Percentiles rank a stretch among this genome's conserved stretches.
Evolutionary conservation across 2,888 invertebrate species (phyloP).

Genomic region (Drosophila rellima): DNA sequence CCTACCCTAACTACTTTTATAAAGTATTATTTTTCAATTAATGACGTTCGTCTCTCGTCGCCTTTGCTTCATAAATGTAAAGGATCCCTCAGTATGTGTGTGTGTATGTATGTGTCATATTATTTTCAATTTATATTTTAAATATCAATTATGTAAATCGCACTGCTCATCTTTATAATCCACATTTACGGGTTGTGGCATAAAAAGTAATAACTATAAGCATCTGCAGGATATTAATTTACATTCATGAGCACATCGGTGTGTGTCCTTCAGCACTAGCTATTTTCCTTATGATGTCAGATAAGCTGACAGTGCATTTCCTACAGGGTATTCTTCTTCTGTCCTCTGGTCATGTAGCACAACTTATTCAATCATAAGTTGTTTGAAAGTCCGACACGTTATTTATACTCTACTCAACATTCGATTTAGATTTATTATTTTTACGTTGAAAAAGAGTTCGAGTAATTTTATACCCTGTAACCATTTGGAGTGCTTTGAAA

Average conservation of each 20-base stretch:
- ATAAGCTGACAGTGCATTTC: background rate
- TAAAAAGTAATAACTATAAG: conserved; percentile 41
- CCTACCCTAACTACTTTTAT: conserved; percentile 6
- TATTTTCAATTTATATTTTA: conserved; percentile 68
- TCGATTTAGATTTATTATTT: conserved; percentile 22
- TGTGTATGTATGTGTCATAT: conserved; percentile 9
- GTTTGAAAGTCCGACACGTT: background rate
- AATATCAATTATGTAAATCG: conserved; percentile 77
- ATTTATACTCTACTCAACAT: conserved; percentile 17
- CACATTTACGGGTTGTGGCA: conserved; percentile 21
- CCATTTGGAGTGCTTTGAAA: background rate
- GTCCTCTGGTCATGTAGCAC: background rate
- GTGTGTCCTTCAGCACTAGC: conserved; percentile 13
- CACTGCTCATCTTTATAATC: conserved; percentile 66
- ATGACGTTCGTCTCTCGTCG: conserved; percentile 31
- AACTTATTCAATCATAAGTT: conserved; percentile 21
- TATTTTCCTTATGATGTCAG: conserved; percentile 17
- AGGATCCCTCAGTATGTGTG: conserved; percentile 1
- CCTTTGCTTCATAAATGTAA: background rate
- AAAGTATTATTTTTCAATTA: conserved; percentile 75
- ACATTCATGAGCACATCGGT: conserved; percentile 51
- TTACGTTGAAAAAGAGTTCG: background rate
- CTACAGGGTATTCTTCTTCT: conserved; percentile 5
- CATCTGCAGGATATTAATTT: conserved; percentile 52
- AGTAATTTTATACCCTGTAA: background rate